Base-by-base conservation (phyloP, 2,888 invertebrate species). In the Aleiodes leptofemur region DNA sequence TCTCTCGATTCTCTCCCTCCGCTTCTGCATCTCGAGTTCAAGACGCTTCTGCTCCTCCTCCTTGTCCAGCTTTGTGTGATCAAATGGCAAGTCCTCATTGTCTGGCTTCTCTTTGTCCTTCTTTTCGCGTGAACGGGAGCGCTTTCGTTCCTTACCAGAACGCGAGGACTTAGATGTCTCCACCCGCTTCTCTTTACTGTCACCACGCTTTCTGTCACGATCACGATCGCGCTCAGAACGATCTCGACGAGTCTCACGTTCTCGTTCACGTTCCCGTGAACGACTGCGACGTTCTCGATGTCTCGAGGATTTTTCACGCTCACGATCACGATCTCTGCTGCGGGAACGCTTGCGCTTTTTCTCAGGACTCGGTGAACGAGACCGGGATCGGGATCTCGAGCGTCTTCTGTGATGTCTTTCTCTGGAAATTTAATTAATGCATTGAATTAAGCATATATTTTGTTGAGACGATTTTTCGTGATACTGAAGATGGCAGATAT, bases 1-100 rank as follows among this genome's bases (percentile, higher is more conserved):
- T 71, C 97, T 93, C 89, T 99, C 98, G 79, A 99, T 98, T 70
- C 98, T 93, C 83, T 99, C 98, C 1, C 98, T 92, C 4, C 98
- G 92, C 88, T 97, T 98, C 85, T 96, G 97, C 98, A 98, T 98
- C 91, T 98, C 98, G 16, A 95, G 91, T 89, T 98, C 98, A 38
- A 99, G 90, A 38, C 96, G 94, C 82, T 94, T 95, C 86, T 97
- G 96, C 86, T 97, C 97, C 86, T 96, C 96, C 90, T 97, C 97
- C 91, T 95, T 95, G 86, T 95, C 95, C 78, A 94, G 91, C 86
- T 94, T 93, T 6, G 94, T 93, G 31, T 94, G 93, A 84, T 95
- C 94, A 89, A 95, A 95, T 38, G 94, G 93, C 78, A 92, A 89
- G 66, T 92, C 92, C 38, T 89, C 86, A 75, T 82, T 86, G 66